Conservation (phyloP, 2,888 invertebrate species). For the Cataglyphis altisquamis region DNA sequence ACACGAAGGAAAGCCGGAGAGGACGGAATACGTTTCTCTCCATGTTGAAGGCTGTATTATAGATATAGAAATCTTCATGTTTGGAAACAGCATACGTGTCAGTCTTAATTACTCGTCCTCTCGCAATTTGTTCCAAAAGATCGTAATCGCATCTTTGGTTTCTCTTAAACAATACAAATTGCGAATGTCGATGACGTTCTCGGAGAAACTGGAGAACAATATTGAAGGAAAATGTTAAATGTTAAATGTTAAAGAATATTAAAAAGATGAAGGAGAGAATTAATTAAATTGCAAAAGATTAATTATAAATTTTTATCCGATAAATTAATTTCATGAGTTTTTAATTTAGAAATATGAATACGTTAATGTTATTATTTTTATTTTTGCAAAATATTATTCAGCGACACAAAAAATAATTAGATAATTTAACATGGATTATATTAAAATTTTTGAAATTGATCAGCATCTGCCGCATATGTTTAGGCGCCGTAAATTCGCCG, state of each 20-base stretch:
- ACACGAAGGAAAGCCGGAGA: neutral
- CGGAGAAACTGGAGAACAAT: neutral
- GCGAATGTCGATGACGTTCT: slow-evolving; percentile 21
- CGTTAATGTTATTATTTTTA: neutral
- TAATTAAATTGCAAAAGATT: neutral
- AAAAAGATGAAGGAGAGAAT: neutral
- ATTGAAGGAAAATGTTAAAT: neutral
- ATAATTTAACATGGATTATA: neutral
- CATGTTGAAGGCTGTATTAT: neutral
- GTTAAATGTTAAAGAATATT: neutral
- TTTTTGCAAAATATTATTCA: neutral
- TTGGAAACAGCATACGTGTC: slow-evolving; percentile 14
- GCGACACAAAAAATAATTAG: neutral
- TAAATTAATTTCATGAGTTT: neutral
- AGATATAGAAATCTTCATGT: slow-evolving; percentile 27
- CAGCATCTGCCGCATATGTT: neutral
- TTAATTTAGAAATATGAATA: neutral
- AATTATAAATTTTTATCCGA: neutral
- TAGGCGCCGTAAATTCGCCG: slow-evolving; percentile 96
- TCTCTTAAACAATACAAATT: slow-evolving; percentile 37
- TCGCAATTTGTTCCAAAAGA: slow-evolving; percentile 15
- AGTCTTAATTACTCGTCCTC: slow-evolving; percentile 38
- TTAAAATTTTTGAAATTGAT: neutral
- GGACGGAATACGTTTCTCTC: slow-evolving; percentile 4
- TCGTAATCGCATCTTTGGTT: slow-evolving; percentile 29